A percentile compares a stretch with the other conserved stretches of the same genome.
Conservation (phyloP, 2,888 invertebrate species). For the Epirrhoe tristata region DNA sequence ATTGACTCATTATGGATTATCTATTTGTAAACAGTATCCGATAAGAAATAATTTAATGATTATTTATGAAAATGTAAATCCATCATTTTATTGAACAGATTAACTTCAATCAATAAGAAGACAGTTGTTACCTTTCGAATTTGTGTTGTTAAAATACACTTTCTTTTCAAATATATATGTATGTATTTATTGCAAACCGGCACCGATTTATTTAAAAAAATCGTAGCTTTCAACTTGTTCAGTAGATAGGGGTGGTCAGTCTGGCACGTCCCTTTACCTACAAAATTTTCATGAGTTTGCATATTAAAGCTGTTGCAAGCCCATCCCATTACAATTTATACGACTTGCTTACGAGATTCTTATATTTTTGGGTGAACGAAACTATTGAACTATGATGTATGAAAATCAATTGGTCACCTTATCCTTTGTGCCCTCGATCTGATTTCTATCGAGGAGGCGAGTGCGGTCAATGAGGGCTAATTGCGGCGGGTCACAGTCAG, state of each 20-base stretch:
- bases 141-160: neutral
- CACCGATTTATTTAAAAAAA: too few species aligned
- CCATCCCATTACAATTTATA: neutral
- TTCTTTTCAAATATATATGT: neutral
- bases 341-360: too few species aligned
- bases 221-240: too few species aligned
- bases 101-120: neutral
- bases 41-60: neutral
- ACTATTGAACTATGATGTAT: neutral
- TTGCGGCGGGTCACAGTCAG: constrained; percentile 9
- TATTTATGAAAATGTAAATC: neutral
- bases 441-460: constrained; percentile 14
- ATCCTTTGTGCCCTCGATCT: constrained; percentile 9
- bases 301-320: neutral
- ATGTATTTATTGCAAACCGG: neutral
- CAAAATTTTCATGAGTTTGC: too few species aligned
- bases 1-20: constrained; percentile 6
- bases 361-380: neutral
- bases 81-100: neutral
- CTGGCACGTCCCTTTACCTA: too few species aligned
- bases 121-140: neutral
- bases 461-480: constrained; percentile 32
- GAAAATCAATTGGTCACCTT: neutral
- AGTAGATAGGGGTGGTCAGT: neutral
- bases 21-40: neutral